Conservation (phyloP, 2,113 vertebrate genomes). For the Gymnobelideus leadbeateri region DNA sequence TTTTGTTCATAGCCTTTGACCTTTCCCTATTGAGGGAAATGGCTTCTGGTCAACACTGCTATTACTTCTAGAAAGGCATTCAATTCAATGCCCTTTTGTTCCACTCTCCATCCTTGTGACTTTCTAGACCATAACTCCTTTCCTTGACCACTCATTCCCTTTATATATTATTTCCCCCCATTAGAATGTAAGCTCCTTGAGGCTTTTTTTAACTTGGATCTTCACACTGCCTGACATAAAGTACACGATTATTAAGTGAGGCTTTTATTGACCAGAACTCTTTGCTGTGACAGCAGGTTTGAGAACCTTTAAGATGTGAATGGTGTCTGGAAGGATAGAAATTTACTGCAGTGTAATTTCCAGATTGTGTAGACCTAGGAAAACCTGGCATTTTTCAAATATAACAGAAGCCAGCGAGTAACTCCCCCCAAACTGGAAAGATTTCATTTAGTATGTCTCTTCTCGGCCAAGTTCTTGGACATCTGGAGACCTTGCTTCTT, state of each 20-base stretch:
- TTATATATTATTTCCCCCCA: background rate
- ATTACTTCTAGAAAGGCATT: background rate
- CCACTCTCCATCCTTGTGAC: background rate
- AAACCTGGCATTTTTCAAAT: background rate
- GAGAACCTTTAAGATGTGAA: background rate
- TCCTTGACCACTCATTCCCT: background rate
- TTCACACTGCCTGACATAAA: background rate
- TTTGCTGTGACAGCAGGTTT: background rate
- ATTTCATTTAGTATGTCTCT: background rate
- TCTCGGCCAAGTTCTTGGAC: constrained; percentile 4
- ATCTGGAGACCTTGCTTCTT: background rate
- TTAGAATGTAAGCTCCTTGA: too few species aligned
- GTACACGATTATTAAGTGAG: background rate
- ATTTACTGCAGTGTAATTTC: background rate
- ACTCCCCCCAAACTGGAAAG: background rate
- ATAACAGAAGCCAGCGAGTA: background rate
- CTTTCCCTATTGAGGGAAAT: background rate
- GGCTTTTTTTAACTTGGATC: background rate
- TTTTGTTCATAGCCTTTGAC: background rate
- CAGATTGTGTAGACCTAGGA: background rate
- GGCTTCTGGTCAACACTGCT: background rate
- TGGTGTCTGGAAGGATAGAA: background rate
- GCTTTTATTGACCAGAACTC: background rate
- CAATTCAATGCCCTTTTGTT: background rate
- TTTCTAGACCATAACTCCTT: background rate